Base-by-base conservation (phyloP, 2,113 vertebrate genomes). In the Melospiza georgiana region DNA sequence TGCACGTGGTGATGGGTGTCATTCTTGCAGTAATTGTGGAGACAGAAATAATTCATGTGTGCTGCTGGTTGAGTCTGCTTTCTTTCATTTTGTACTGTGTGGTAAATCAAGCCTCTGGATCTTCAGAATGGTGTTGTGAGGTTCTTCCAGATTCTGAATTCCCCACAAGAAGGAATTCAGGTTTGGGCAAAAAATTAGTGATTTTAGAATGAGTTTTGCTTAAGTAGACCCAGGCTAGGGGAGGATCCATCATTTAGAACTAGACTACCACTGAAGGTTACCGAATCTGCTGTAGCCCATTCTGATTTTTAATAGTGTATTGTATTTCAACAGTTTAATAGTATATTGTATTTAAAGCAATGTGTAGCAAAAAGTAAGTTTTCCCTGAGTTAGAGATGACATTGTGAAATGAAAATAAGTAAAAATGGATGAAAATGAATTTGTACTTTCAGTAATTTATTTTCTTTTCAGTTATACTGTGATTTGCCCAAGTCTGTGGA, bases 1-100 rank as follows among this genome's bases (percentile, higher is more conserved):
- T 91, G 59, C 78, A 92, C 77, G 66, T 87, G 80, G 52, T 93
- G 73, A 93, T 89, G 57, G 59, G 55, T 89, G n/a, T 54, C 18
- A 31, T 79, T 51, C 76, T 84, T 74, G 12, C 93, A 59, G 55
- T 39, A 51, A 71, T 62, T 91, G 12, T 41, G 46, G 58, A 78
- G 58, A 82, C 44, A 93, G 86, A 93, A 95, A 88, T 91, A 39
- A 43, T 37, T 43, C 12, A 7, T 28, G 2, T 66, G 46, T 33
- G 27, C 52, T 83, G 55, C 66, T 90, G 69, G 30, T 73, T 96
- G 94, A 66, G 62, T 81, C 84, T 78, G 48, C 84, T 84, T 21
- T 63, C 62, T 79, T 72, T 82, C 7, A 24, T 90, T 89, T 73
- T 55, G n/a, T 44, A 93, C 58, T 72, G 63, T 57, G 27, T 24